Base-by-base conservation (phyloP, 2,797 vertebrate genomes). In the Anolis apletophallus region DNA sequence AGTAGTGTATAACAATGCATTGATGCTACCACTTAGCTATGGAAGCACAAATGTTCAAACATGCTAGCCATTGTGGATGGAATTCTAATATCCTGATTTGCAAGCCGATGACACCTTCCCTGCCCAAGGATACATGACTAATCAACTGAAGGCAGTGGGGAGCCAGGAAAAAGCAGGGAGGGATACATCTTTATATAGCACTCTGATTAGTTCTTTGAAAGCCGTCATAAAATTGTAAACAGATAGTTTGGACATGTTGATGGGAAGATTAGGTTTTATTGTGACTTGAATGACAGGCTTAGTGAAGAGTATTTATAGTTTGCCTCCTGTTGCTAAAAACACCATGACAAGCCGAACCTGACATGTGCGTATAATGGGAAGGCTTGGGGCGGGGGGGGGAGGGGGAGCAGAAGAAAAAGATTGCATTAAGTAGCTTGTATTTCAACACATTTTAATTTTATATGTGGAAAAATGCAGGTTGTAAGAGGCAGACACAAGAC, bases 211-310 rank as follows among this genome's bases (percentile, higher is more conserved):
- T 1, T 92, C 86, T 86, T 92, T 93, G 92, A 93, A 95, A 94
- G 89, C 86, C 91, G 90, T 92, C 91, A 90, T 59, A 80, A 92
- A 94, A 92, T 9, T 87, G 87, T 92, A 92, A 92, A 93, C 89
- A 90, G 89, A 89, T 84, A 95, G 88, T 89, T 93, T 87, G 93
- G 92, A 93, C 89, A 88, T 84, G 83, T 68, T 91, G 92, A 93
- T 89, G 87, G 89, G 85, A 84, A 91, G 85, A 91, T 91, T 89
- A 88, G 90, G 91, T 87, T 94, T 93, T 94, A 94, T 94, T 95
- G 91, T 95, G 92, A 91, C 0, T 57, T 94, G 94, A 94, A 85
- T 95, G 95, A 94, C 95, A 95, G 87, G n/a, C 88, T 93, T 88
- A 1, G 2, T 83, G 93, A 94, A 94, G 85, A 71, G 90, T 94